A percentile compares a stretch with the other conserved stretches of the same genome.
Evolutionary conservation across 1,140 invertebrate genomes (phyloP).

Genomic region (Diprion similis): DNA sequence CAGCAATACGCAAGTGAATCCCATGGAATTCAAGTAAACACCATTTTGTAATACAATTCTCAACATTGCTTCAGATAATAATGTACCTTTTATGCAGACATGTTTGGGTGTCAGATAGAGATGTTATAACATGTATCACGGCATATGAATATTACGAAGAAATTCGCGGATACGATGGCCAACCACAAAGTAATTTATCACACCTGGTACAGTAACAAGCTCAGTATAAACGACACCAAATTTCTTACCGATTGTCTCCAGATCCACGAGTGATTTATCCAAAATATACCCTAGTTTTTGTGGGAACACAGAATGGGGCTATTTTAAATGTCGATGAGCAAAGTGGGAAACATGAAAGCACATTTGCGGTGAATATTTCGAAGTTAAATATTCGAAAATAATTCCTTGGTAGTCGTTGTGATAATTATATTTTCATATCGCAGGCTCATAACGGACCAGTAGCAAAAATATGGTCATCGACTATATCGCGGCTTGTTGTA

Average conservation of each 20-base stretch:
- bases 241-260: slow-evolving; percentile 10
- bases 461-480: slow-evolving; percentile 20
- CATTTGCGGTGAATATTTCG: slow-evolving; percentile 11
- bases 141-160: slow-evolving; percentile 36
- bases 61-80: neutral
- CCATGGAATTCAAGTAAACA: slow-evolving; percentile 33
- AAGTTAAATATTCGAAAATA: slow-evolving; percentile 6
- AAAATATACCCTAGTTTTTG: slow-evolving; percentile 31
- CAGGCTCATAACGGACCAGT: slow-evolving; percentile 26
- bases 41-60: neutral
- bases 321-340: slow-evolving; percentile 29
- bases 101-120: slow-evolving; percentile 28
- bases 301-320: slow-evolving; percentile 32
- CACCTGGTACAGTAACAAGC: neutral
- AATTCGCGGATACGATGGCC: slow-evolving; percentile 19
- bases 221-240: slow-evolving; percentile 4
- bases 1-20: slow-evolving; percentile 23
- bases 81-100: slow-evolving; percentile 28
- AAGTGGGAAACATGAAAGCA: slow-evolving; percentile 32
- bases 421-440: neutral
- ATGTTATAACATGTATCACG: slow-evolving; percentile 32
- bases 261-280: slow-evolving; percentile 28
- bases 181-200: slow-evolving; percentile 14
- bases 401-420: neutral
- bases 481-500: slow-evolving; percentile 17